Conservation (phyloP, 2,888 invertebrate species). For the Eupelmus urozonus region DNA sequence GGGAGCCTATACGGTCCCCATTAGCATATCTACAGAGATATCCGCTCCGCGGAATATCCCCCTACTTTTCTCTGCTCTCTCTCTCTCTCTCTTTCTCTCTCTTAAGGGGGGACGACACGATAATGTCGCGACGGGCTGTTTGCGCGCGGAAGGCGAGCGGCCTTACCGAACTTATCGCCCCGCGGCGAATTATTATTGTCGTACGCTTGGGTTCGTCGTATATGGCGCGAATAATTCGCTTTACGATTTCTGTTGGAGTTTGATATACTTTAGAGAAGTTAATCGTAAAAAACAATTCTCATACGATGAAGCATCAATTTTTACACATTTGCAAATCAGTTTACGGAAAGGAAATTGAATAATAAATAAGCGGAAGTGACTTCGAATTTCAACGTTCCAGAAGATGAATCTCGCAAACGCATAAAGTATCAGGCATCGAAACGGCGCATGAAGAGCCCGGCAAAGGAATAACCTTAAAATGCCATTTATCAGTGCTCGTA, state of each 20-base stretch:
- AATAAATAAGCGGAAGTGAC: background rate
- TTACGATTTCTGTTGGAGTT: no score
- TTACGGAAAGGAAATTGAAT: background rate
- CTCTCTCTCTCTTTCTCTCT: background rate
- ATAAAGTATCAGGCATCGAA: background rate
- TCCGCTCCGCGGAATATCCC: conserved; percentile 29
- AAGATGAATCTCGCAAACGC: no score
- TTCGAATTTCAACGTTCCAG: background rate
- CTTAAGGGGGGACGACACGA: background rate
- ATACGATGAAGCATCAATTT: no score
- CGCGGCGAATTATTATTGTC: conserved; percentile 42
- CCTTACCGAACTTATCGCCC: conserved; percentile 47
- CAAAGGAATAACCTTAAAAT: conserved; percentile 22
- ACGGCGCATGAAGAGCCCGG: background rate
- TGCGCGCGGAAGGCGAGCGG: background rate
- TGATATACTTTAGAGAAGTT: no score
- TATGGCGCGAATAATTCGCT: background rate
- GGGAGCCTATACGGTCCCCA: conserved; percentile 48
- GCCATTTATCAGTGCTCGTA: conserved; percentile 12
- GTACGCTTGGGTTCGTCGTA: background rate
- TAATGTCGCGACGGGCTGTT: conserved; percentile 43
- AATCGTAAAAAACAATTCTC: no score
- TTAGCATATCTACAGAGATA: conserved; percentile 64
- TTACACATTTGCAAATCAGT: background rate
- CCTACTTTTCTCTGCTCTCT: no score